Evolutionary conservation across 2,113 vertebrate genomes (phyloP).

Genomic region (Alethe castanea): DNA sequence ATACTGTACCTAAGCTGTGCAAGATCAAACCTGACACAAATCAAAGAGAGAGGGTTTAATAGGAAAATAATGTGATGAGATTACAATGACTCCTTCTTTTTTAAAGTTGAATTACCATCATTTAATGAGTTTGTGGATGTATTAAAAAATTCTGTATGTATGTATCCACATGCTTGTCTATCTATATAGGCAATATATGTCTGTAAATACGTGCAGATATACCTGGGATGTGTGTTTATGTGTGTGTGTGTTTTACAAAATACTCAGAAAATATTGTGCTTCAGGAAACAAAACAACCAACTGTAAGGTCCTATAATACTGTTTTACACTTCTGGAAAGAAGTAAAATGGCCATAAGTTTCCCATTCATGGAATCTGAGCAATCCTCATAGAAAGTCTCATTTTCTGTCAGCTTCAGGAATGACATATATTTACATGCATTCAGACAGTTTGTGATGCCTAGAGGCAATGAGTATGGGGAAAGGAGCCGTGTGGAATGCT

Average conservation of each 20-base stretch:
- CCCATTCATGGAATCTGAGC: neutral
- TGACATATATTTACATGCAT: neutral
- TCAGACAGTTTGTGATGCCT: neutral
- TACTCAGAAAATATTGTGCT: neutral
- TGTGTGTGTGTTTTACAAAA: neutral
- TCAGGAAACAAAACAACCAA: neutral
- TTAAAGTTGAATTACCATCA: neutral
- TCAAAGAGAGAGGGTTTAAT: neutral
- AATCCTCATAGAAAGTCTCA: neutral
- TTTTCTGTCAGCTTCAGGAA: neutral
- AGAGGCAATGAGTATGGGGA: neutral
- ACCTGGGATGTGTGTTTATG: neutral
- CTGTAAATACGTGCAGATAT: neutral
- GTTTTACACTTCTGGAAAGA: neutral
- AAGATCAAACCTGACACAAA: constrained; percentile 42
- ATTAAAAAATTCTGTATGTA: neutral
- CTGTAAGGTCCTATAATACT: neutral
- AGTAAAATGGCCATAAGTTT: neutral
- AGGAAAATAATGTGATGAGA: neutral
- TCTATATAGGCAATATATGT: neutral
- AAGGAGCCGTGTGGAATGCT: neutral
- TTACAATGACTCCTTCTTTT: neutral
- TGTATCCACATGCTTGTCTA: neutral
- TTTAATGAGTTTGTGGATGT: neutral
- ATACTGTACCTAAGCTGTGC: constrained; percentile 4